A percentile compares a stretch with the other conserved stretches of the same genome.
Evolutionary conservation across 2,113 vertebrate genomes (phyloP).

Genomic region (Crocuta crocuta): DNA sequence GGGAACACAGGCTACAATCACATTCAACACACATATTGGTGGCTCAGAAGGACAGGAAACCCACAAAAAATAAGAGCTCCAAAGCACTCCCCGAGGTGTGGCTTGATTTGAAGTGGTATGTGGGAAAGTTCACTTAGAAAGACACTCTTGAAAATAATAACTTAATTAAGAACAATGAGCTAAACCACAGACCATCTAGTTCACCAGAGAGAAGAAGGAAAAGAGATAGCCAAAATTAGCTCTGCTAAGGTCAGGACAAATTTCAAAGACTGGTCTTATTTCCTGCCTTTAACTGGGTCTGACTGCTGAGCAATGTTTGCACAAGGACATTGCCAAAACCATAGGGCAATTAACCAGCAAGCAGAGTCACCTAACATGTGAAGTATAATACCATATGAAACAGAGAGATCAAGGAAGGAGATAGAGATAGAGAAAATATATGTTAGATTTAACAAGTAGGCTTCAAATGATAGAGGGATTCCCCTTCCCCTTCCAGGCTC

Average conservation of each 20-base stretch:
- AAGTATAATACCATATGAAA: not conserved
- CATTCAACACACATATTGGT: not conserved
- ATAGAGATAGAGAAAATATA: not conserved
- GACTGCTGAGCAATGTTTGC: not conserved
- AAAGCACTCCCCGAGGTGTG: not conserved
- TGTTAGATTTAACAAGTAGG: not conserved
- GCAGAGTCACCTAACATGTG: not conserved
- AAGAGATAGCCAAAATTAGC: not conserved
- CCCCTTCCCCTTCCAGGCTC: not conserved
- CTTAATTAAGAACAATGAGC: not conserved
- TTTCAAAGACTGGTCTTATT: not conserved
- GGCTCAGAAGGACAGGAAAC: not conserved
- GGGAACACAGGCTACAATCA: not conserved
- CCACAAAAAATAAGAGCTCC: not conserved
- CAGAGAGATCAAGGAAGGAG: not conserved
- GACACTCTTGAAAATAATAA: not conserved
- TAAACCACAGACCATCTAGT: not conserved
- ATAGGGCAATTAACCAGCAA: not conserved
- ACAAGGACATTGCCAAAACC: not conserved
- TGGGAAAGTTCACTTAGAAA: not conserved
- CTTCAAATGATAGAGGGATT: not conserved
- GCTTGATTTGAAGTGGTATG: not conserved
- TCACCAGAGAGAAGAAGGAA: not conserved
- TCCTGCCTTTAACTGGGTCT: not conserved
- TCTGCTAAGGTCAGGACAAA: not conserved